Base-by-base conservation (phyloP, 1,140 invertebrate genomes). In the Dreissena polymorpha region DNA sequence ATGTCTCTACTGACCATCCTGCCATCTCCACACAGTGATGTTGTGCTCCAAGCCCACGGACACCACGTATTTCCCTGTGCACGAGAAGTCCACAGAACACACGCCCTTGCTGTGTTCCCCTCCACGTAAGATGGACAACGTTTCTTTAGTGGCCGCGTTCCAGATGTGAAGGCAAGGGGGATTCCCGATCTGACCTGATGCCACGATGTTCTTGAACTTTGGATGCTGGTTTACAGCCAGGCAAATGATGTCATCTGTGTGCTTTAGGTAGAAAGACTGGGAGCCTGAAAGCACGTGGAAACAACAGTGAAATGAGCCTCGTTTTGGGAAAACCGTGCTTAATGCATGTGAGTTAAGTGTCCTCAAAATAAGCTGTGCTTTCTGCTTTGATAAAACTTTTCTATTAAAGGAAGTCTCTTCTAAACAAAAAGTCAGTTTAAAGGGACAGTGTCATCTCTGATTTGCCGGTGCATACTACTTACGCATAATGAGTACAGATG, bases 221-320 rank as follows among this genome's bases (percentile, higher is more conserved):
- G 91, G 89, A 82, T 93, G 90, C 67, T 91, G 87, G 79, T 93
- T 93, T 12, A 92, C 88, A n/a, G 89, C 88, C 50, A 93, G 87
- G 76, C 91, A 93, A 39, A 93, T 91, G 76, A 93, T 93, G 84
- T 93, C 93, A 89, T 93, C 93, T 0, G 90, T 92, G 87, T 93
- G 93, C 53, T 92, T 90, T 18, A 92, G 73, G 78, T 93, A 93
- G 85, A 93, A 93, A 64, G 87, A 90, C 82, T 93, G 93, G 39
- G 78, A 85, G 23, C 92, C 93, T 93, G 85, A 21, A 68, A 21
- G 23, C 2, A 49, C 71, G 64, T 65, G 25, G 27, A 6, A 68
- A 68, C 57, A 63, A 63, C 3, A n/a, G 57, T 63, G 10, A 23
- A n/a, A n/a, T 10, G 23, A n/a, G 23, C 18, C 23, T n/a, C 23